These are phyloP conservation scores for Thamnophis elegans DNA, from an alignment of 2,797 vertebrate species.

Conservation along the genomic window DNA sequence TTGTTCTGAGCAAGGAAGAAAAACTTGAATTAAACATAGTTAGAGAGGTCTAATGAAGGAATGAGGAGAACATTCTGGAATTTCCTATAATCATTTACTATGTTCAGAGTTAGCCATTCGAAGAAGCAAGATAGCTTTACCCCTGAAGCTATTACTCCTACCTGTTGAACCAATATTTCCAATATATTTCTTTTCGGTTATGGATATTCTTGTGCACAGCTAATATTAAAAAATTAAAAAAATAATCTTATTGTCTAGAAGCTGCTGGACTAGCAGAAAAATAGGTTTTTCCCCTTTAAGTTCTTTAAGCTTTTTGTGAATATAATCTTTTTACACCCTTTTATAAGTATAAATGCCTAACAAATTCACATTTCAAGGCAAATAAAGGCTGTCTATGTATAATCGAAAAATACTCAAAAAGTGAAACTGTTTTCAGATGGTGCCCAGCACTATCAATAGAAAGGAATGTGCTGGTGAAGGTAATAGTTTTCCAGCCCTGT, in stretches of 20 bases:
- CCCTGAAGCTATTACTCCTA: not conserved
- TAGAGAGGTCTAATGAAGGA: not conserved
- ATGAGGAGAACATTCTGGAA: not conserved
- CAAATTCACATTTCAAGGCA: slow-evolving; percentile 22
- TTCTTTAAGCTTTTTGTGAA: slow-evolving; percentile 35
- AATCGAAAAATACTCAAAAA: slow-evolving; percentile 34
- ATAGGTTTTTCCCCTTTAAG: not conserved
- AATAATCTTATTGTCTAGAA: slow-evolving; percentile 40
- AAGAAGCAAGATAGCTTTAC: not conserved
- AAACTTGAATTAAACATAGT: not conserved
- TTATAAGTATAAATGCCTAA: slow-evolving; percentile 16
- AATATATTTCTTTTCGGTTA: not conserved
- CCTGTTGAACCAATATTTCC: slow-evolving; percentile 5
- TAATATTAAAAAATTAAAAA: not conserved
- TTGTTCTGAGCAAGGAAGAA: not conserved
- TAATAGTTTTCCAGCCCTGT: slow-evolving; percentile 14
- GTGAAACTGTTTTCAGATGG: slow-evolving; percentile 32
- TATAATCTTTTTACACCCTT: not conserved
- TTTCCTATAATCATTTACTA: not conserved
- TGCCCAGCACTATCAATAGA: slow-evolving; percentile 3
- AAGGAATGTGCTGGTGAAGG: slow-evolving; percentile 30
- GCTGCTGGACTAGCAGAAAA: slow-evolving; percentile 28
- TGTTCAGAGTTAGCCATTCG: not conserved
- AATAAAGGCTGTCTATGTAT: slow-evolving; percentile 19
- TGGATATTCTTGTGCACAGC: slow-evolving; percentile 4